These are phyloP conservation scores for Chaetorhynchus papuensis DNA, from an alignment of 2,113 vertebrate species.

Conservation along the genomic window DNA sequence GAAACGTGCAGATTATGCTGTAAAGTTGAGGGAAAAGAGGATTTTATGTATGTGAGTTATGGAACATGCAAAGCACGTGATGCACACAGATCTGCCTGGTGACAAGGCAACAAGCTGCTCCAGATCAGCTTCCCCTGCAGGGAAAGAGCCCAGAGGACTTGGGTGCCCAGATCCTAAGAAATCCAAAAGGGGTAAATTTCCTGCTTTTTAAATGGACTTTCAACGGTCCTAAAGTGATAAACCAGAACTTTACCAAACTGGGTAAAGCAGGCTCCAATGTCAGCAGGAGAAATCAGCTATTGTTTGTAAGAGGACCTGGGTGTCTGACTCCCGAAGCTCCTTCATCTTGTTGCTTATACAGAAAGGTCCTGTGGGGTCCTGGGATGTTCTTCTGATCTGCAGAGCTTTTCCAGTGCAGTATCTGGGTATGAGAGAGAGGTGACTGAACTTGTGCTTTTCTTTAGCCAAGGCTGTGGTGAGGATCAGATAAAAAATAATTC, in stretches of 20 bases:
- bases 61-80: background rate
- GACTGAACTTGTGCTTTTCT: background rate
- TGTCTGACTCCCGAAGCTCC: background rate
- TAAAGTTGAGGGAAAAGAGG: background rate
- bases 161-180: background rate
- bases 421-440: background rate
- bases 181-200: background rate
- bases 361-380: background rate
- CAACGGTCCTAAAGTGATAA: background rate
- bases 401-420: background rate
- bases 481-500: background rate
- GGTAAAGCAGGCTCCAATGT: background rate
- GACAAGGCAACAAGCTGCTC: background rate
- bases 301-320: background rate
- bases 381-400: background rate
- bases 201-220: background rate
- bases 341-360: background rate
- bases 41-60: background rate
- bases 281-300: background rate
- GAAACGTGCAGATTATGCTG: background rate
- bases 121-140: background rate
- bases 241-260: background rate
- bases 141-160: background rate
- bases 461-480: background rate
- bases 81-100: background rate